These are phyloP conservation scores for Aurelia sp. DNA, from an alignment of 30 jellyfish, hydroid and myxozoan genomes.

Conservation along the genomic window DNA sequence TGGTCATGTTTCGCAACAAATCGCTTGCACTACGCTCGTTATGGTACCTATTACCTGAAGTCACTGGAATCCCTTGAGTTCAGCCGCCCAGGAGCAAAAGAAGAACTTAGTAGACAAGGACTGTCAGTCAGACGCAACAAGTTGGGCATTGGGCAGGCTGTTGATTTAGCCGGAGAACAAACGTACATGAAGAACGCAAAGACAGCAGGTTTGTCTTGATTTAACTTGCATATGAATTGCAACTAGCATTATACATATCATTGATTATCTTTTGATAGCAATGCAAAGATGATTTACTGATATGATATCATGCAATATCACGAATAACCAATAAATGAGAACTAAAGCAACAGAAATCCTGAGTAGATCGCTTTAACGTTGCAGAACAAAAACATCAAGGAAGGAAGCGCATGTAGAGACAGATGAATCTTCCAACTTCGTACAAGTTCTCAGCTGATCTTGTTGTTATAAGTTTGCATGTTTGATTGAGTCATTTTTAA, in stretches of 20 bases:
- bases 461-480: not conserved
- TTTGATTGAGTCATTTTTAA: not conserved
- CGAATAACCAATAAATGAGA: no score
- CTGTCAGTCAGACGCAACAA: conserved; percentile 23
- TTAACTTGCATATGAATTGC: not conserved
- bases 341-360: not conserved
- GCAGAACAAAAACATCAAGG: not conserved
- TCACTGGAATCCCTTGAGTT: conserved; percentile 37
- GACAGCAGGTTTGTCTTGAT: conserved; percentile 47
- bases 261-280: not conserved
- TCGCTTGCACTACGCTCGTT: conserved; percentile 35
- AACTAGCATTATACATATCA: not conserved
- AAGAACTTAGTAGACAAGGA: conserved; percentile 20
- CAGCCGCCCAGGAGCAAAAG: conserved; percentile 58
- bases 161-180: conserved; percentile 61
- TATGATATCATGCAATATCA: no score
- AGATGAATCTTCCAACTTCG: not conserved
- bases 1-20: conserved; percentile 41
- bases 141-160: conserved; percentile 40
- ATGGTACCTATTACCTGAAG: conserved; percentile 39
- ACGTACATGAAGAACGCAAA: conserved; percentile 34
- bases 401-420: not conserved
- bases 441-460: not conserved
- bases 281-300: no score
- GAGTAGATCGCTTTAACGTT: no score